Base-by-base conservation (phyloP, 2,113 vertebrate species). In the Electrona antarctica region DNA sequence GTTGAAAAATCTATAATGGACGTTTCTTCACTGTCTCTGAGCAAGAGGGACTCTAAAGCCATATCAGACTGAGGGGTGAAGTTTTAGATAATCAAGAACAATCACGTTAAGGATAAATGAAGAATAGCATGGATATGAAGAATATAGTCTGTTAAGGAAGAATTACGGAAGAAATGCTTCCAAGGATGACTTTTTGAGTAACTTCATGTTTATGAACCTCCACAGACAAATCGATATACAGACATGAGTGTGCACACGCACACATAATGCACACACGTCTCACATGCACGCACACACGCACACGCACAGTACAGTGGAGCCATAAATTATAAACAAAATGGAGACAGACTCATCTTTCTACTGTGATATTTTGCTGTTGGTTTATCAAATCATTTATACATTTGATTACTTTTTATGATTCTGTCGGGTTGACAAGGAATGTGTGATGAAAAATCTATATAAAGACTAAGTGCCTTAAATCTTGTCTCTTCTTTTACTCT, bases 391-490 rank as follows among this genome's bases (percentile, higher is more conserved):
- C 60, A 81, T 86, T 83, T 80, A 73, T 83, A 65, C 80, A 67
- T 76, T 71, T 84, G 67, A 84, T 73, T 28, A 67, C 14, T 8
- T 65, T 81, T 79, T 74, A 52, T 13, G 62, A 73, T 74, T 82
- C 54, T 76, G 67, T 63, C 75, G 7, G 15, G 4, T 59, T 64
- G 64, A 59, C 33, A 49, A 73, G 12, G 80, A 89, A 83, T 87
- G 81, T 89, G 80, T 85, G 68, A 72, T 29, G 78, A 81, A 64
- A 75, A 79, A 83, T 51, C 57, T 75, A 71, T 82, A 88, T 90
- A 86, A 90, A 89, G 60, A 81, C 56, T 12, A 84, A 88, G 87
- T 90, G 87, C 89, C 81, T 89, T 90, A 67, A 76, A 33, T 72
- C 67, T 68, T 74, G 60, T 21, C 55, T 45, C 48, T 63, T 61